Base-by-base conservation (phyloP, 2,797 vertebrate species). In the Sandelia bainsii region DNA sequence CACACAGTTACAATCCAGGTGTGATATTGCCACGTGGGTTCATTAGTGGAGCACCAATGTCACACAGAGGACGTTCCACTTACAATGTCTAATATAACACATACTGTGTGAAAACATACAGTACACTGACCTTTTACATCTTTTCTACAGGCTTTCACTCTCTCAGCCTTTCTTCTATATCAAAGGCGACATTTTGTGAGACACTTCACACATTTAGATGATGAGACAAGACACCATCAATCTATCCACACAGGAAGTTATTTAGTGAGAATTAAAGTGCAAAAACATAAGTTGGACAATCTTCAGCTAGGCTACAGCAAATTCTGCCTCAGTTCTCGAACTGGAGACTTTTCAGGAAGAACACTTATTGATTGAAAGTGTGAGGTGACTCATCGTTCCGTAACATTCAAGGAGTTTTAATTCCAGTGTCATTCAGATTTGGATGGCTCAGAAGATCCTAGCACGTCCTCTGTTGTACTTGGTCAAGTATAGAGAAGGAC, bases 401-500 rank as follows among this genome's bases (percentile, higher is more conserved):
- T 52, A 82, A 89, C 89, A 86, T 87, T 89, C 80, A 79, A 84
- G 69, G 78, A 80, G 78, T 58, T 83, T 84, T 39, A 44, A 79
- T 94, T 94, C 94, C 94, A 94, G 93, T 94, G 80, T 92, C 66
- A 59, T 79, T 90, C 88, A 83, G 83, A 82, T 79, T 81, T 20
- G 63, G 74, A 80, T 82, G 89, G 91, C 92, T 94, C 93, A 93
- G 91, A 83, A 77, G 75, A 66, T 83, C 66, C 77, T 40, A 56
- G 79, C 66, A 25, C 56, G 79, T 91, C 79, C 77, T 77, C 70
- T 65, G 61, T 39, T 76, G 79, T 62, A 63, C 74, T 73, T 52
- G 57, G 74, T 89, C 70, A 76, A 75, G 84, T 78, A 66, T 69
- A 29, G 69, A 68, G 45, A 82, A 73, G 71, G 79, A 81, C 75